A percentile compares a stretch with the other conserved stretches of the same genome.
Evolutionary conservation across 2,888 invertebrate genomes (phyloP).

Genomic region (Girardia tigrina): DNA sequence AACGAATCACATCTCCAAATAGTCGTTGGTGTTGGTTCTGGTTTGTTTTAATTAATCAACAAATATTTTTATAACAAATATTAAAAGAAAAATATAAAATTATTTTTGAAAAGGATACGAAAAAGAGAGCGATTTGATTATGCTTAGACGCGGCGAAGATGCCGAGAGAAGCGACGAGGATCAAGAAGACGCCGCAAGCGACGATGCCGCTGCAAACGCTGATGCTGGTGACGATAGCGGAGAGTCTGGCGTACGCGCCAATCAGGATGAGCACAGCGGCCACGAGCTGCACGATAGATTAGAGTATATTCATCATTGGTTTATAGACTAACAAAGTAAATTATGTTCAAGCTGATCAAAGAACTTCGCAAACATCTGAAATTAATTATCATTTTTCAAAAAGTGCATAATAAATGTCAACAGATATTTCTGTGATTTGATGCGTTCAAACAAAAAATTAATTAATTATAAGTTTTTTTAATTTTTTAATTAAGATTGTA

Average conservation of each 20-base stretch:
- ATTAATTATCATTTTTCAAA: background rate
- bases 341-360: conserved; percentile 70
- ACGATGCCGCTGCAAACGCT: conserved; percentile 80
- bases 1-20: too few species aligned
- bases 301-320: conserved; percentile 21
- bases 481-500: too few species aligned
- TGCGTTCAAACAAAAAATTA: too few species aligned
- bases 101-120: conserved; percentile 61
- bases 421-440: too few species aligned
- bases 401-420: too few species aligned
- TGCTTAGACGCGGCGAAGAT: conserved; percentile 79
- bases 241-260: conserved; percentile 71
- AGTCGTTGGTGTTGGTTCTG: too few species aligned
- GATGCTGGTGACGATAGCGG: conserved; percentile 70
- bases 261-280: conserved; percentile 78
- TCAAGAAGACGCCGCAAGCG: conserved; percentile 79
- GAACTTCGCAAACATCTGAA: conserved; percentile 44
- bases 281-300: conserved; percentile 61
- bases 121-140: conserved; percentile 88
- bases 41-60: too few species aligned
- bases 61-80: too few species aligned
- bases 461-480: too few species aligned
- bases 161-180: conserved; percentile 73
- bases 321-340: conserved; percentile 71
- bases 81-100: too few species aligned